Conservation (phyloP, 2,888 invertebrate genomes). For the Hylaea fasciaria region DNA sequence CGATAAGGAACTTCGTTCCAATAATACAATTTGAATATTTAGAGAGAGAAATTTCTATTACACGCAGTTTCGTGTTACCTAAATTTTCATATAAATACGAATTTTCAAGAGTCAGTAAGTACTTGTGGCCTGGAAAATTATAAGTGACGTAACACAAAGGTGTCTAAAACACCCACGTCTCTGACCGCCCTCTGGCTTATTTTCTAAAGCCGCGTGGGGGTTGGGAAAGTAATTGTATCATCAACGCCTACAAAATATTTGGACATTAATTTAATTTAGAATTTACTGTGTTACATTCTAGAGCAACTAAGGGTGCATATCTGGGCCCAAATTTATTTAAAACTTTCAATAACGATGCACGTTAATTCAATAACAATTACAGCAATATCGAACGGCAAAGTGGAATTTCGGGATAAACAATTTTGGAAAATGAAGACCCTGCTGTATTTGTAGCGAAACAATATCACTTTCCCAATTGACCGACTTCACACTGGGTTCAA, state of each 20-base stretch:
- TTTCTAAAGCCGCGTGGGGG: conserved; percentile 3
- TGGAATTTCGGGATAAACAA: no score
- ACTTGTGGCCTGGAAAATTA: background rate
- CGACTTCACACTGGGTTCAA: conserved; percentile 14
- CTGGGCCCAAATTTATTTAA: no score
- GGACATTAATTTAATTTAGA: background rate
- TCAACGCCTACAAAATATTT: conserved; percentile 1
- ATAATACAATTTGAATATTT: no score
- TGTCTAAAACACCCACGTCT: conserved; percentile 2
- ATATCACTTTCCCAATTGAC: conserved; percentile 16
- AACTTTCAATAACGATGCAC: no score
- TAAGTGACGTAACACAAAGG: conserved; percentile 1
- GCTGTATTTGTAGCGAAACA: conserved; percentile 4
- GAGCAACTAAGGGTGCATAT: no score
- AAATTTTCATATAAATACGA: no score
- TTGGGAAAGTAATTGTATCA: conserved; percentile 4
- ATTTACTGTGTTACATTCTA: background rate
- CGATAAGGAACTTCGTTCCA: no score
- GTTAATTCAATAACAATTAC: no score
- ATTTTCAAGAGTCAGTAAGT: no score
- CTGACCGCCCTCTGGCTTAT: background rate
- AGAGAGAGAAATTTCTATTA: no score
- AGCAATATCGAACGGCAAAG: no score
- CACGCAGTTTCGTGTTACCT: no score
- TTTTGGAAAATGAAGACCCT: background rate